These are phyloP conservation scores for Phenganax marumi DNA, from an alignment of 92 coral and sea anemone genomes.

Conservation along the genomic window DNA sequence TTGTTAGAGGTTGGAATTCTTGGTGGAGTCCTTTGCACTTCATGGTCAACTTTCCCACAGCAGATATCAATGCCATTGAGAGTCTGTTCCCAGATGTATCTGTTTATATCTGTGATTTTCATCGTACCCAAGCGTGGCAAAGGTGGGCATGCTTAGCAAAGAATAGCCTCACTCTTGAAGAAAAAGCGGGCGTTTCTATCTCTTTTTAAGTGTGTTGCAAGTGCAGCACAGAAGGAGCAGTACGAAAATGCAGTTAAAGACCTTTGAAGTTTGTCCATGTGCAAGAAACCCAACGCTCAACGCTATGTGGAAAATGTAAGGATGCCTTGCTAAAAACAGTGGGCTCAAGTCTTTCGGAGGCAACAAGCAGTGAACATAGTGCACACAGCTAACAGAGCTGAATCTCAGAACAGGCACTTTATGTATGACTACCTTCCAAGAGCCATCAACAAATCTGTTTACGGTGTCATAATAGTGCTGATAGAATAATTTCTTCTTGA, in stretches of 20 bases:
- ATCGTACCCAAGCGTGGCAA: constrained; percentile 46
- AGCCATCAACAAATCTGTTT: constrained; percentile 65
- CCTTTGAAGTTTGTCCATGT: constrained; percentile 35
- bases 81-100: constrained; percentile 45
- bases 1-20: constrained; percentile 46
- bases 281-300: constrained; percentile 27
- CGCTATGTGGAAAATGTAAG: constrained; percentile 52
- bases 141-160: constrained; percentile 46
- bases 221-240: constrained; percentile 32
- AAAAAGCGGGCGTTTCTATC: constrained; percentile 50
- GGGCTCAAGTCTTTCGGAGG: constrained; percentile 61
- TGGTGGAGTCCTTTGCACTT: constrained; percentile 51
- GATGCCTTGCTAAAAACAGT: constrained; percentile 52
- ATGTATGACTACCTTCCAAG: constrained; percentile 61
- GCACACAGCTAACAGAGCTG: constrained; percentile 61
- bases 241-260: constrained; percentile 29
- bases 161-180: constrained; percentile 36
- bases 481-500: constrained; percentile 61
- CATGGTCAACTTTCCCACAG: constrained; percentile 56
- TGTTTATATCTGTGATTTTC: constrained; percentile 60
- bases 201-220: constrained; percentile 46
- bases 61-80: constrained; percentile 59
- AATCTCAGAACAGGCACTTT: constrained; percentile 65
- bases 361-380: constrained; percentile 60
- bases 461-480: constrained; percentile 55